Evolutionary conservation across 2,113 vertebrate genomes (phyloP).

Genomic region (Lonchura striata): DNA sequence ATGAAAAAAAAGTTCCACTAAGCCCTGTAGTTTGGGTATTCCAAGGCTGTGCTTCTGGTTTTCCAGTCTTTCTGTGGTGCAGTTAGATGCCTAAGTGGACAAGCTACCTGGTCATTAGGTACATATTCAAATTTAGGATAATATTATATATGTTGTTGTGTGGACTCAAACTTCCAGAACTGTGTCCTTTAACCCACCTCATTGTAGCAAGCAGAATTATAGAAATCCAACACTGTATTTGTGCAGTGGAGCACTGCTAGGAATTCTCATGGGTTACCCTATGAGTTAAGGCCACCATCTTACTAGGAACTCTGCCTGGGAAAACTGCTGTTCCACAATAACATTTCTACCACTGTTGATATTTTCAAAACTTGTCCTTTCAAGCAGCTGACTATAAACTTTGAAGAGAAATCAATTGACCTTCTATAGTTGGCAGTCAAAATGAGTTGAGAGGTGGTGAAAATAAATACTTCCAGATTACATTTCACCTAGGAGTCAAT

Average conservation of each 20-base stretch:
- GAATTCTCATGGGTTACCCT: neutral
- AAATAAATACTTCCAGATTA: slow-evolving; percentile 25
- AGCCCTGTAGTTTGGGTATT: neutral
- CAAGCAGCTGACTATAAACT: neutral
- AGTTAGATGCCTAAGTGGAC: neutral
- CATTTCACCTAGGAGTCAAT: neutral
- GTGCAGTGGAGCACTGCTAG: neutral
- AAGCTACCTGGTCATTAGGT: neutral
- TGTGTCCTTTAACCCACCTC: neutral
- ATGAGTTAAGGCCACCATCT: neutral
- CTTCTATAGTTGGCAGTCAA: neutral
- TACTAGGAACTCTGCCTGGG: neutral
- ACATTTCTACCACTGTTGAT: neutral
- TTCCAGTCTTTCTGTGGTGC: neutral
- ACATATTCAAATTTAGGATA: neutral
- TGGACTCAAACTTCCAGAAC: neutral
- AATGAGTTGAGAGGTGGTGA: neutral
- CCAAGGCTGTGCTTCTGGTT: neutral
- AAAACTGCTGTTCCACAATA: neutral
- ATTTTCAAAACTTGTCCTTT: neutral
- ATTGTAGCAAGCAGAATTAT: neutral
- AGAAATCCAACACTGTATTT: neutral
- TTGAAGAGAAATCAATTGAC: neutral
- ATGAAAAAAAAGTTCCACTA: neutral
- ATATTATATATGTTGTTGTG: too few species aligned